Conservation (phyloP, 2,113 vertebrate species). For the Cyanoramphus novaezelandiae region DNA sequence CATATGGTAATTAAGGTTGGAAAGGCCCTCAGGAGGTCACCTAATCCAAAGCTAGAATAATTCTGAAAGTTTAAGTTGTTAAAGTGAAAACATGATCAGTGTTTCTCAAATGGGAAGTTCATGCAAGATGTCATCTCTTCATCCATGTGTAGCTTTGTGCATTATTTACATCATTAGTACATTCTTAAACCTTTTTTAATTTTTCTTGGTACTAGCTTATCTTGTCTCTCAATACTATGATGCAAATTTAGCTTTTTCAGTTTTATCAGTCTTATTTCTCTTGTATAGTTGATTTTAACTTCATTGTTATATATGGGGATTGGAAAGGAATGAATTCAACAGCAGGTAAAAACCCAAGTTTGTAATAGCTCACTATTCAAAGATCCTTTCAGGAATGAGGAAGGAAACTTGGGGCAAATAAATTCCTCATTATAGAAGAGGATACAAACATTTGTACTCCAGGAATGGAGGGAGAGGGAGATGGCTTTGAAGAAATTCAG, state of each 20-base stretch:
- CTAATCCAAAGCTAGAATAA: neutral
- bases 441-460: neutral
- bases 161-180: neutral
- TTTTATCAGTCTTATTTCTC: neutral
- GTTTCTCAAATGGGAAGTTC: neutral
- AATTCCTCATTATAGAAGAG: neutral
- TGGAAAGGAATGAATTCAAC: neutral
- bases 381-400: neutral
- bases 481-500: neutral
- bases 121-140: neutral
- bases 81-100: neutral
- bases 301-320: neutral
- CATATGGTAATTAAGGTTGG: neutral
- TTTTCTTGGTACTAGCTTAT: neutral
- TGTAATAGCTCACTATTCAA: neutral
- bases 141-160: neutral
- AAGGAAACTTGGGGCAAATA: neutral
- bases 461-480: neutral
- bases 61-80: neutral
- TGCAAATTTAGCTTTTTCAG: neutral
- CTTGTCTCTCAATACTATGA: neutral
- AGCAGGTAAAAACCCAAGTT: neutral
- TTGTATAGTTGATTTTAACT: neutral
- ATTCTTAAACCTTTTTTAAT: neutral
- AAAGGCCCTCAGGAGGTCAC: neutral